phyloP scores from a whole-genome alignment of 2,888 invertebrate species.

The Coenonympha glycerion region DNA sequence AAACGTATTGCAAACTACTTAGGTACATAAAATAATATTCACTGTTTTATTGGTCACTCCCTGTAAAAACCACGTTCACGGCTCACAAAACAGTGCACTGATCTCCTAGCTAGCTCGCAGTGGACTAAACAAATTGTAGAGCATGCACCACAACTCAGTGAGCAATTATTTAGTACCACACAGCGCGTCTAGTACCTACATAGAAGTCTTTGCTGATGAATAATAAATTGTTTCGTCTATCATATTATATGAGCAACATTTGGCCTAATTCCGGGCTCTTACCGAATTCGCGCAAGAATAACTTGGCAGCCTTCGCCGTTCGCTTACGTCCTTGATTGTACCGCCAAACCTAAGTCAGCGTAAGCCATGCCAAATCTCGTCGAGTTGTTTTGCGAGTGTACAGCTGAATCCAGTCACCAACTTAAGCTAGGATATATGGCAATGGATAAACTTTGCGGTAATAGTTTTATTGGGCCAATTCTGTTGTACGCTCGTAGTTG shows the following conservation, averaged over 20 bases:
- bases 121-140: no score
- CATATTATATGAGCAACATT: slow-evolving; percentile 20
- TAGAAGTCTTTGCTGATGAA: slow-evolving; percentile 1
- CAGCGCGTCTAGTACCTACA: no score
- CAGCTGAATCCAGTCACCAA: slow-evolving; percentile 30
- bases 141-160: no score
- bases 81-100: no score
- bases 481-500: slow-evolving; percentile 12
- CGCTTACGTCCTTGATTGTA: slow-evolving; percentile 38
- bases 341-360: slow-evolving; percentile 53
- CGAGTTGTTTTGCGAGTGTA: slow-evolving; percentile 48
- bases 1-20: no score
- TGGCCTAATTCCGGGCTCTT: slow-evolving; percentile 26
- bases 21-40: no score
- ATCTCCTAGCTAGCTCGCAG: no score
- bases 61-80: no score
- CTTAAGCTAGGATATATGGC: slow-evolving; percentile 29
- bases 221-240: slow-evolving; percentile 17
- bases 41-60: no score
- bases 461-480: slow-evolving; percentile 27
- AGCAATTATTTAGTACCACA: no score
- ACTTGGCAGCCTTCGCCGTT: slow-evolving; percentile 50
- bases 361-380: slow-evolving; percentile 61
- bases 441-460: slow-evolving; percentile 30
- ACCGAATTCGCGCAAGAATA: slow-evolving; percentile 32